These are phyloP conservation scores for Melipona bicolor DNA, from an alignment of 2,888 invertebrate genomes.

Conservation along the genomic window DNA sequence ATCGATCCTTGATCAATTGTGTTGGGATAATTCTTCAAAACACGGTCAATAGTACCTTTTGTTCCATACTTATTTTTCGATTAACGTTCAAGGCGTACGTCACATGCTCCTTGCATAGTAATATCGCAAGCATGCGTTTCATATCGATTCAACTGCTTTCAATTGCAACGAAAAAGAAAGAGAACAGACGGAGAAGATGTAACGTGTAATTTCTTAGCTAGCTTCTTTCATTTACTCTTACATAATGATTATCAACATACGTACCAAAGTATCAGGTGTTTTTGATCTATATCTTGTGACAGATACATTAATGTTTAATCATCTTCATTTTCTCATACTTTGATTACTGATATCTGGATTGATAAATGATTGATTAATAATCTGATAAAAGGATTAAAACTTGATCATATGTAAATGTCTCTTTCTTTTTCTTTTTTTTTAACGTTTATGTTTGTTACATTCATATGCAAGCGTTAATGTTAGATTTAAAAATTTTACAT, in stretches of 20 bases:
- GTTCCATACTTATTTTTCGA: constrained; percentile 18
- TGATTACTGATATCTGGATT: constrained; percentile 37
- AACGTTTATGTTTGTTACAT: neutral
- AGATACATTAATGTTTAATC: neutral
- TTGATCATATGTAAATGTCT: neutral
- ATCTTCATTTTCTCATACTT: constrained; percentile 43
- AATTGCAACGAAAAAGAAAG: neutral
- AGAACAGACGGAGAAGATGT: neutral
- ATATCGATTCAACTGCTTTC: neutral
- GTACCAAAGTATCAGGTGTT: neutral
- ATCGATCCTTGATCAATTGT: constrained; percentile 41
- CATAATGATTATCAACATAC: too few relatives aligned
- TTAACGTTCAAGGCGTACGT: constrained; percentile 9
- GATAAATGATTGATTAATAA: constrained; percentile 7
- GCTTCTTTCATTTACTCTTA: neutral
- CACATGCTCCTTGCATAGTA: constrained; percentile 3
- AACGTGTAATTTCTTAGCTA: neutral
- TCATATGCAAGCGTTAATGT: neutral
- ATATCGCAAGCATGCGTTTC: neutral
- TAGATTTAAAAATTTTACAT: too few relatives aligned
- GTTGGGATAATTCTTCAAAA: constrained; percentile 49
- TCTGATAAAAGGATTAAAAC: constrained; percentile 36
- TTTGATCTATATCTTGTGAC: neutral
- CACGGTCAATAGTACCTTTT: constrained; percentile 22
- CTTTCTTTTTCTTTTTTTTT: too few relatives aligned